phyloP scores from a whole-genome alignment of 2,888 invertebrate species.

The Microplitis manilae region DNA sequence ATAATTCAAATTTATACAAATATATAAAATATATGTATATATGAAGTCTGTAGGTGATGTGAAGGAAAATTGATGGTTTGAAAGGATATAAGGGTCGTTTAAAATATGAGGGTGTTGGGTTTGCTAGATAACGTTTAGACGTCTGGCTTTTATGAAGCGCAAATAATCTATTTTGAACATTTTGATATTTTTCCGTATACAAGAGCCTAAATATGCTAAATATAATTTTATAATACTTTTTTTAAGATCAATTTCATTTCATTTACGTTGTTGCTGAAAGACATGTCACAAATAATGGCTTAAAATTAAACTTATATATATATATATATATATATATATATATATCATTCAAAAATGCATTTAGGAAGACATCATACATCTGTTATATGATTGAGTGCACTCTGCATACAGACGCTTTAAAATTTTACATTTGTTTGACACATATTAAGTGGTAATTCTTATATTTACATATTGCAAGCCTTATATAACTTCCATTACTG shows the following conservation, averaged over 20 bases:
- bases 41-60: slow-evolving; percentile 5
- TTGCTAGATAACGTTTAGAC: slow-evolving; percentile 45
- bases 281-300: no score
- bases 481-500: not conserved
- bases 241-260: no score
- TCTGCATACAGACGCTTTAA: not conserved
- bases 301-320: no score
- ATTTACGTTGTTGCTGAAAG: no score
- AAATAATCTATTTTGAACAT: slow-evolving; percentile 44
- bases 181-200: not conserved
- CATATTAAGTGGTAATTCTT: not conserved
- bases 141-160: slow-evolving; percentile 58
- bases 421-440: not conserved
- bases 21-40: not conserved
- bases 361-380: not conserved
- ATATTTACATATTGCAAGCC: not conserved
- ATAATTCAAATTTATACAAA: not conserved
- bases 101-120: slow-evolving; percentile 12
- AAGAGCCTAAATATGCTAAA: not conserved
- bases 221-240: no score
- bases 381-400: not conserved
- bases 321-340: no score
- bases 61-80: slow-evolving; percentile 1
- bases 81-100: not conserved
- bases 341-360: not conserved